Evolutionary conservation across 1,140 invertebrate species (phyloP), one percentile per base, ranked within the genome.

Genomic region (Papilio polyxenes): DNA sequence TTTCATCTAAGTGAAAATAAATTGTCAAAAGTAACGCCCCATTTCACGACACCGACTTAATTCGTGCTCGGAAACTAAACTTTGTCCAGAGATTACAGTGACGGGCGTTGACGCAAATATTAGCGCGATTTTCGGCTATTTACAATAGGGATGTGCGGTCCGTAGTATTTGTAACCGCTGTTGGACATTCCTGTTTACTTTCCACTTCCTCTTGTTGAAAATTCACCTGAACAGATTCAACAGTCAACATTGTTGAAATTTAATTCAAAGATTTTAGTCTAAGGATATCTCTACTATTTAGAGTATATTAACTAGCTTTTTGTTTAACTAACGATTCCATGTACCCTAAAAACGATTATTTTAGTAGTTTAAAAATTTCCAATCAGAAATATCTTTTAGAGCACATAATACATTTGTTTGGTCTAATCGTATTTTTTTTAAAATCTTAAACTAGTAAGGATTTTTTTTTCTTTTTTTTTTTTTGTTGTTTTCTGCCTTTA

Each of bases 71-170:
- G n/a, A 49, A 44, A 75, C 75, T 77, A 51, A 77, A 77, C 75
- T 77, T 79, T 62, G 77, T 79, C 37, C 56, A 79, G 8, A 79
- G 77, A 37, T 62, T 78, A 78, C 49, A 62, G 76, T 78, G 76
- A 78, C 76, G 53, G 75, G 76, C 76, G 76, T 78, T 79, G 56
- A 62, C 51, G 77, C 77, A 79, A 79, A 79, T 79, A 62, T 79
- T 62, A 62, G 77, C 56, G 77, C 37, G 37, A 56, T 79, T 79
- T 79, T 79, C 53, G 56, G 15, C 17, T 79, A 62, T 79, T 79
- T 79, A 44, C 77, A 59, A 44, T 79, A 79, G 77, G 77, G 77
- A 62, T 79, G 77, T 79, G 77, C 17, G 56, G 44, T 53, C n/a
- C n/a, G 9, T 37, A 49, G 20, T 51, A 20, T 77, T 49, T 49